Conservation (phyloP, 2,797 vertebrate genomes). For the Myoxocephalus aenaeus region DNA sequence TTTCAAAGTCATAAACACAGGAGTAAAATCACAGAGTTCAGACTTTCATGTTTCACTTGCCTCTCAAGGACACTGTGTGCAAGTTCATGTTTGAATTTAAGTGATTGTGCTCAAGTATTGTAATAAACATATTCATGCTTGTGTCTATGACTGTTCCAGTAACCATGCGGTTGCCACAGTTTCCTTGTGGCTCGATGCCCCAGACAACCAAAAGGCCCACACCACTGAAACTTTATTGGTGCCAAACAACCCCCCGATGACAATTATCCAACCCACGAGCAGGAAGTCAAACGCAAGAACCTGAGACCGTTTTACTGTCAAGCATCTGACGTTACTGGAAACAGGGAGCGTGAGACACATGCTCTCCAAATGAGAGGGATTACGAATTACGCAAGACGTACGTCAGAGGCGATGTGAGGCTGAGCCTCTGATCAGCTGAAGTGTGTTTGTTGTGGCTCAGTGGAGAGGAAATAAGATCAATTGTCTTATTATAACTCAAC, state of each 20-base stretch:
- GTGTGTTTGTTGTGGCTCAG: slow-evolving; percentile 67
- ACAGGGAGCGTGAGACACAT: slow-evolving; percentile 62
- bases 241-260: slow-evolving; percentile 74
- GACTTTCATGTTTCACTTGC: not conserved
- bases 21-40: not conserved
- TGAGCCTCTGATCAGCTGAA: slow-evolving; percentile 40
- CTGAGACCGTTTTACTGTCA: slow-evolving; percentile 72
- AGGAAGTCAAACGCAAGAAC: slow-evolving; percentile 77
- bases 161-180: slow-evolving; percentile 63
- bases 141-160: slow-evolving; percentile 60
- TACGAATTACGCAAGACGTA: slow-evolving; percentile 61
- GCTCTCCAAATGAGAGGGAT: slow-evolving; percentile 72
- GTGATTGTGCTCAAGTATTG: slow-evolving; percentile 11
- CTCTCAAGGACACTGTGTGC: not conserved
- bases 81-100: not conserved
- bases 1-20: not conserved
- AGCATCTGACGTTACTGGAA: slow-evolving; percentile 64
- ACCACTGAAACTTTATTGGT: slow-evolving; percentile 74
- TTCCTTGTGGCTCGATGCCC: slow-evolving; percentile 59
- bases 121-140: slow-evolving; percentile 18
- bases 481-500: slow-evolving; percentile 33
- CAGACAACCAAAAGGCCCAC: slow-evolving; percentile 74
- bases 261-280: slow-evolving; percentile 73
- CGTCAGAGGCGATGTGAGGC: slow-evolving; percentile 60
- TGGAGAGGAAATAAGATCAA: slow-evolving; percentile 52